These are phyloP conservation scores for Amphiprion percula DNA, from an alignment of 2,113 vertebrate genomes.

Conservation along the genomic window DNA sequence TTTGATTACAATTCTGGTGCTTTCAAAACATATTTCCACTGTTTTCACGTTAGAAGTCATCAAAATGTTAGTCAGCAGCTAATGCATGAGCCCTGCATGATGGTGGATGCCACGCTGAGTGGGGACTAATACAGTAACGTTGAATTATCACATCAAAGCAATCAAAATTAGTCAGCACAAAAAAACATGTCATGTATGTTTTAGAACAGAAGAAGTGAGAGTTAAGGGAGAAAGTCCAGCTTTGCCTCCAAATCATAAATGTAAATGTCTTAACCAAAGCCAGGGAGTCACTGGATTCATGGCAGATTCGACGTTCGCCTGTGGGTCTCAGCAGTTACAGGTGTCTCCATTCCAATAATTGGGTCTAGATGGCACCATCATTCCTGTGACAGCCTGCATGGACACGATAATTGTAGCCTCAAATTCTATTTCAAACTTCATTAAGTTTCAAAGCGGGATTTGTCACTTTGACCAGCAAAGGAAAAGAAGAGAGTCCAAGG, in stretches of 20 bases:
- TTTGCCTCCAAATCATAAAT: conserved; percentile 17
- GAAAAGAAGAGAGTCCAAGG: conserved; percentile 36
- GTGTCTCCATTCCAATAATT: conserved; percentile 73
- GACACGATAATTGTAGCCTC: conserved; percentile 79
- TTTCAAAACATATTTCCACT: background rate
- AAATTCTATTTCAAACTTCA: conserved; percentile 85
- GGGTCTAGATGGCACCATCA: conserved; percentile 69
- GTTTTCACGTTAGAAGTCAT: background rate
- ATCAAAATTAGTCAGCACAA: background rate
- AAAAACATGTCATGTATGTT: background rate
- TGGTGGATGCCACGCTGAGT: conserved; percentile 22
- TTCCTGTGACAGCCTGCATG: conserved; percentile 73
- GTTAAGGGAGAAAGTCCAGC: background rate
- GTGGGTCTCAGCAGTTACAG: conserved; percentile 49
- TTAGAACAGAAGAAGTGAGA: background rate
- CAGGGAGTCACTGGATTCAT: background rate
- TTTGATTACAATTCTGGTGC: background rate
- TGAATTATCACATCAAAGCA: conserved; percentile 37
- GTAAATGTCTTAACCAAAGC: conserved; percentile 4
- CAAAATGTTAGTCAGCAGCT: background rate
- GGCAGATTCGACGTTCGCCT: conserved; percentile 5
- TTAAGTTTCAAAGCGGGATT: conserved; percentile 83
- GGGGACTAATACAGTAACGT: background rate
- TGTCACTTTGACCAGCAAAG: conserved; percentile 72
- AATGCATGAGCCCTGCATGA: background rate